Percentiles rank a stretch among this genome's conserved stretches.
Conservation (phyloP, 2,888 invertebrate genomes). For the Polietes domitor region DNA sequence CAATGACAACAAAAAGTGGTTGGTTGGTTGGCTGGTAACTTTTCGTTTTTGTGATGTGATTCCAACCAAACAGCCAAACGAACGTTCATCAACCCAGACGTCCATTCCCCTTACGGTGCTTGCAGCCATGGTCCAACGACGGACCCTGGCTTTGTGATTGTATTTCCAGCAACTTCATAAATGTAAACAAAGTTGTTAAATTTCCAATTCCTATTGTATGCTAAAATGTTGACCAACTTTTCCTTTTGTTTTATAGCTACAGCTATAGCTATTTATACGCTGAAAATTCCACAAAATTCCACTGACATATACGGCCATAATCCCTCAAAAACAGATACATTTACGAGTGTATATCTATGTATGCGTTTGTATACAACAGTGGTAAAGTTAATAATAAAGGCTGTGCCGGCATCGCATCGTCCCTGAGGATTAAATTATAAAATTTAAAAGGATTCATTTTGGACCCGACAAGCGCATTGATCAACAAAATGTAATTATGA, state of each 20-base stretch:
- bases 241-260: constrained; percentile 11
- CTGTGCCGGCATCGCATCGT: neutral
- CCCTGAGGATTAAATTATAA: constrained; percentile 1
- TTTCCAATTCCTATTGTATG: constrained; percentile 35
- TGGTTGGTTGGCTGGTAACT: constrained; percentile 2
- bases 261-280: neutral
- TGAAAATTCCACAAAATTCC: neutral
- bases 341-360: neutral
- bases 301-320: neutral
- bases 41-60: constrained; percentile 10
- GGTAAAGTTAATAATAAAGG: constrained; percentile 4
- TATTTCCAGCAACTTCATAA: constrained; percentile 26
- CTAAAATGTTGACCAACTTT: constrained; percentile 23
- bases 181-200: constrained; percentile 34
- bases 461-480: neutral
- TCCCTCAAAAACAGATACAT: neutral
- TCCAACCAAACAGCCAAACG: neutral
- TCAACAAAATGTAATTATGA: neutral
- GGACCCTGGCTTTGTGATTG: neutral
- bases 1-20: constrained; percentile 13
- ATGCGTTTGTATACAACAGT: neutral
- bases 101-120: neutral
- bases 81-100: neutral
- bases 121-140: neutral
- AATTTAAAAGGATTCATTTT: neutral